phyloP scores from a whole-genome alignment of 2,888 invertebrate genomes.

The Dendrolimus houi region DNA sequence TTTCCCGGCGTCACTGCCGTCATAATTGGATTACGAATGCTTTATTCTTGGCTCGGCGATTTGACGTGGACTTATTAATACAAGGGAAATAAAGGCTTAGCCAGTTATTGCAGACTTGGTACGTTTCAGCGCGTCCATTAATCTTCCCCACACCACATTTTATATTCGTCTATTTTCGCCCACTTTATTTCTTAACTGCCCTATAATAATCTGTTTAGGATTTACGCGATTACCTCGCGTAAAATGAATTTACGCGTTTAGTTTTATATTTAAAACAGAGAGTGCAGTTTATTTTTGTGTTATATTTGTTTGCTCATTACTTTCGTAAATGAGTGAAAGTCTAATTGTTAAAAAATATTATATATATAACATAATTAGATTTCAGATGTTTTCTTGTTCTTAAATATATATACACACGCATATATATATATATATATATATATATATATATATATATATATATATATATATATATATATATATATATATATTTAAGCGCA shows the following conservation, averaged over 20 bases:
- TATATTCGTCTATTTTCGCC: constrained; percentile 23
- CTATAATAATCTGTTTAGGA: constrained; percentile 11
- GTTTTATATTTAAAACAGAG: not conserved
- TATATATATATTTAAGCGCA: too few species aligned
- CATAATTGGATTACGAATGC: not conserved
- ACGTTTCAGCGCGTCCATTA: constrained; percentile 25
- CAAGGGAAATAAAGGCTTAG: constrained; percentile 21
- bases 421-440: too few species aligned
- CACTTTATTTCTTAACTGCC: constrained; percentile 16
- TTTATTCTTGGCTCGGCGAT: constrained; percentile 6
- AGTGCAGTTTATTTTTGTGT: constrained; percentile 1
- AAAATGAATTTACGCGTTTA: not conserved
- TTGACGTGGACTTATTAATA: constrained; percentile 18
- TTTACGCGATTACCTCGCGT: constrained; percentile 3
- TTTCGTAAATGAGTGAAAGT: too few species aligned
- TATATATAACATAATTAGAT: too few species aligned
- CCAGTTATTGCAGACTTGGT: constrained; percentile 20
- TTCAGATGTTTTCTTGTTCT: too few species aligned
- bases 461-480: too few species aligned
- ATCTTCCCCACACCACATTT: constrained; percentile 26
- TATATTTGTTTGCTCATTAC: too few species aligned
- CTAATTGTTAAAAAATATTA: too few species aligned
- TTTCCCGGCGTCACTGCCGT: not conserved
- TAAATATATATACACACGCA: too few species aligned
- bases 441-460: too few species aligned